Evolutionary conservation across 92 coral and sea anemone genomes (phyloP).

Genomic region (Nematostella vectensis): DNA sequence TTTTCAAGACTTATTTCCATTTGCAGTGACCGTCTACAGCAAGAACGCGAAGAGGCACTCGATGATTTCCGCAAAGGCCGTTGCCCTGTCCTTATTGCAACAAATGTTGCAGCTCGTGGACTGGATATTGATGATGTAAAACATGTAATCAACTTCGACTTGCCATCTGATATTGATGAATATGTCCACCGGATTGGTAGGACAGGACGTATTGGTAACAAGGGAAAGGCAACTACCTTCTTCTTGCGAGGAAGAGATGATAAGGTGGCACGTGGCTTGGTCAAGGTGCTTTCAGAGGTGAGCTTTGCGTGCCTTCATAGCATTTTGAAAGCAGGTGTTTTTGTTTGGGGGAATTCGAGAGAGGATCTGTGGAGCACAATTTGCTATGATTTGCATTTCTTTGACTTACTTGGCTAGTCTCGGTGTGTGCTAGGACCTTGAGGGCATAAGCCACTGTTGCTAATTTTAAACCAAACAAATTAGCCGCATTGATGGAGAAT

Average conservation of each 20-base stretch:
- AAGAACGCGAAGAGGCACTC: slow-evolving; percentile 81
- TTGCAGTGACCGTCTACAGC: slow-evolving; percentile 69
- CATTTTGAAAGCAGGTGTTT: not conserved
- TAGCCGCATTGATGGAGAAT: too few relatives aligned
- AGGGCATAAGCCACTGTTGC: too few relatives aligned
- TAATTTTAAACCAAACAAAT: too few relatives aligned
- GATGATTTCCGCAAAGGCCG: slow-evolving; percentile 78
- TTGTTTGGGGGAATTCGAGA: too few relatives aligned
- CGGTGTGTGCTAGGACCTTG: too few relatives aligned
- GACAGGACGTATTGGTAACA: slow-evolving; percentile 88
- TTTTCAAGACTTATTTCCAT: not conserved
- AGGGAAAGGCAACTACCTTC: slow-evolving; percentile 79
- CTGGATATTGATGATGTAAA: slow-evolving; percentile 80
- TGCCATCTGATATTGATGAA: slow-evolving; percentile 76
- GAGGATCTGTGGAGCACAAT: too few relatives aligned
- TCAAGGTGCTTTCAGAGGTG: slow-evolving; percentile 88
- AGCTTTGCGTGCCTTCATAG: too few relatives aligned
- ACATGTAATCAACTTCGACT: slow-evolving; percentile 86
- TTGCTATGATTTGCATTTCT: too few relatives aligned
- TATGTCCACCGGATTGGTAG: slow-evolving; percentile 91
- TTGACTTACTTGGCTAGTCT: too few relatives aligned
- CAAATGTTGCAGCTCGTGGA: slow-evolving; percentile 94
- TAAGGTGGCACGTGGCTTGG: slow-evolving; percentile 78
- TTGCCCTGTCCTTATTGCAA: slow-evolving; percentile 80
- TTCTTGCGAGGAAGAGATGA: slow-evolving; percentile 75